Evolutionary conservation across 1,140 invertebrate genomes (phyloP).

Genomic region (Colletes latitarsis): DNA sequence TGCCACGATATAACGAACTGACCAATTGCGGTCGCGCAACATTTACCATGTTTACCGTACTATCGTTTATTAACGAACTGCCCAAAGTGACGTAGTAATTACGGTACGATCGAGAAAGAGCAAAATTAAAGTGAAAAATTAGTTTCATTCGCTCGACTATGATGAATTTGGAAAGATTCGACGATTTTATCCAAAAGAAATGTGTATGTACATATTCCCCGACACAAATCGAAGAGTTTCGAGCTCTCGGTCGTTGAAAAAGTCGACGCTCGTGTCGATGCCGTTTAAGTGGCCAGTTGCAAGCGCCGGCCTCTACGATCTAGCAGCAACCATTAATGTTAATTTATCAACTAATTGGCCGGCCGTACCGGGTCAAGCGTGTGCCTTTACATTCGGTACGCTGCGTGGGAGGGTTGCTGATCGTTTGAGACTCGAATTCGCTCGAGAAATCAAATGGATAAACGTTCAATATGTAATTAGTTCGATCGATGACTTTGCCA

Average conservation of each 20-base stretch:
- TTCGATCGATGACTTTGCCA: too few relatives aligned
- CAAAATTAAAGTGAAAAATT: too few relatives aligned
- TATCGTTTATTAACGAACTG: too few relatives aligned
- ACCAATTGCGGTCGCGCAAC: background rate
- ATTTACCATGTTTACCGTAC: too few relatives aligned
- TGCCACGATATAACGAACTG: background rate
- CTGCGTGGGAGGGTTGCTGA: conserved; percentile 2
- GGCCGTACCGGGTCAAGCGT: conserved; percentile 49
- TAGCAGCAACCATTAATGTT: conserved; percentile 43
- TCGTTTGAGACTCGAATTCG: background rate
- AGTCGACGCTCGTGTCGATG: background rate
- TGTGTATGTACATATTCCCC: too few relatives aligned
- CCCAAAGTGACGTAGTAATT: too few relatives aligned
- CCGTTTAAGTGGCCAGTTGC: background rate
- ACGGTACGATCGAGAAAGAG: too few relatives aligned
- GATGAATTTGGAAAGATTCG: too few relatives aligned
- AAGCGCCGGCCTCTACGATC: conserved; percentile 29
- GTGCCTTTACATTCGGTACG: conserved; percentile 30
- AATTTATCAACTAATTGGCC: conserved; percentile 59
- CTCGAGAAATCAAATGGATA: background rate
- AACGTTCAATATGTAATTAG: too few relatives aligned
- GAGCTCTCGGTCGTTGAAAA: background rate
- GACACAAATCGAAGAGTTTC: too few relatives aligned
- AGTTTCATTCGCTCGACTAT: too few relatives aligned
- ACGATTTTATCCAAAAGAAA: too few relatives aligned